These are phyloP conservation scores for Sinelater perroti DNA, from an alignment of 2,888 invertebrate species.

Conservation along the genomic window DNA sequence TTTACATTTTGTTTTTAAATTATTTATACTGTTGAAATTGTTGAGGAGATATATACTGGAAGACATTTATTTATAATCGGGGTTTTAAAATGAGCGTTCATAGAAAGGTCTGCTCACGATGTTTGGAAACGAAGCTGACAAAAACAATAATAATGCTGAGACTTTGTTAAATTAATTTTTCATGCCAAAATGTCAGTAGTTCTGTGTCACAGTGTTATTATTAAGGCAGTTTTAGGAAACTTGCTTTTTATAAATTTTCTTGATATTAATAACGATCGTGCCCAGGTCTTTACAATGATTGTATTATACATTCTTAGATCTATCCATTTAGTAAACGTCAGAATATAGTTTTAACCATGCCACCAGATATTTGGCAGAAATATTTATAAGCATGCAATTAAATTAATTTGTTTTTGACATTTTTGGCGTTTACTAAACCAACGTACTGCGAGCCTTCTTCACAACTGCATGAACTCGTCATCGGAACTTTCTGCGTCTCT, in stretches of 20 bases:
- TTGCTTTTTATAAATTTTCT: constrained; percentile 1
- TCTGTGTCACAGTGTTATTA: constrained; percentile 7
- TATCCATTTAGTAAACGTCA: constrained; percentile 27
- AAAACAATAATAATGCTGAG: constrained; percentile 5
- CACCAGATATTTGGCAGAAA: constrained; percentile 11
- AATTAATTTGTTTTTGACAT: constrained; percentile 2
- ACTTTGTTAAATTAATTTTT: neutral
- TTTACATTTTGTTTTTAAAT: neutral
- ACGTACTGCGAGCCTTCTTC: constrained; percentile 5
- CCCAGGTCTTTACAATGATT: constrained; percentile 26
- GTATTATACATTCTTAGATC: constrained; percentile 23
- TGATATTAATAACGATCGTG: constrained; percentile 31
- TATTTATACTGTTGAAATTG: neutral
- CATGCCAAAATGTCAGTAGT: neutral
- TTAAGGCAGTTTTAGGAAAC: too few species aligned
- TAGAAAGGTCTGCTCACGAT: constrained; percentile 54
- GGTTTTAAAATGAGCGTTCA: constrained; percentile 57
- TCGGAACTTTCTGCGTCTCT: constrained; percentile 7
- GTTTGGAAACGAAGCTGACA: constrained; percentile 1
- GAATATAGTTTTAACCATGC: constrained; percentile 12
- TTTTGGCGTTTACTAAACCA: constrained; percentile 14
- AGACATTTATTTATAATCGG: constrained; percentile 14
- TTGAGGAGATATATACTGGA: neutral
- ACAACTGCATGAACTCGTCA: neutral
- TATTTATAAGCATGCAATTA: constrained; percentile 7